phyloP scores from a whole-genome alignment of 2,797 vertebrate species.

The Aeoliscus strigatus region DNA sequence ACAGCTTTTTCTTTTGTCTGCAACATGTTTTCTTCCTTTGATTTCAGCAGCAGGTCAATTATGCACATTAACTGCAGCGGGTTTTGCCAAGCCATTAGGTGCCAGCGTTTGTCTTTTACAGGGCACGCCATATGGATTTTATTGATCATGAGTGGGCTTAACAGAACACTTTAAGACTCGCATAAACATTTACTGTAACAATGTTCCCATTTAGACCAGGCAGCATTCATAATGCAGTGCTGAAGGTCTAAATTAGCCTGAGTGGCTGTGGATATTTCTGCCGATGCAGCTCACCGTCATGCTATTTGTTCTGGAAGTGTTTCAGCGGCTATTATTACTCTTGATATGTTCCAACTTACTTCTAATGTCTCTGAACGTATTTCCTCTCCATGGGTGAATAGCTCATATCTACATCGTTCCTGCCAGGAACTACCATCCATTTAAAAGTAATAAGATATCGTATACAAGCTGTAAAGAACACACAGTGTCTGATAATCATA shows the following conservation, averaged over 20 bases:
- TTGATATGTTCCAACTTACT: constrained; percentile 26
- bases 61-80: constrained; percentile 33
- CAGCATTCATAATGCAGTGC: constrained; percentile 39
- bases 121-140: constrained; percentile 61
- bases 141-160: constrained; percentile 66
- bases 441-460: too few relatives aligned
- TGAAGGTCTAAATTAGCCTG: constrained; percentile 50
- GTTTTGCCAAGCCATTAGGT: constrained; percentile 53
- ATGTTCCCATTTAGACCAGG: constrained; percentile 40
- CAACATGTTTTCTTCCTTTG: constrained; percentile 22
- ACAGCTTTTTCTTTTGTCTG: constrained; percentile 12
- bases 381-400: too few relatives aligned
- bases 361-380: constrained; percentile 8
- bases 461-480: too few relatives aligned
- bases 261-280: constrained; percentile 41
- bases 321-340: constrained; percentile 40
- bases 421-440: neutral
- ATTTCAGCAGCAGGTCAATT: constrained; percentile 39
- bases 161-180: constrained; percentile 60
- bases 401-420: neutral
- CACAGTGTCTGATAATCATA: too few relatives aligned
- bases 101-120: constrained; percentile 61
- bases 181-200: constrained; percentile 70
- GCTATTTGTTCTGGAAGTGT: constrained; percentile 47
- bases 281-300: constrained; percentile 34